Evolutionary conservation across 2,888 invertebrate genomes (phyloP).

Genomic region (Micoletzkya japonica): DNA sequence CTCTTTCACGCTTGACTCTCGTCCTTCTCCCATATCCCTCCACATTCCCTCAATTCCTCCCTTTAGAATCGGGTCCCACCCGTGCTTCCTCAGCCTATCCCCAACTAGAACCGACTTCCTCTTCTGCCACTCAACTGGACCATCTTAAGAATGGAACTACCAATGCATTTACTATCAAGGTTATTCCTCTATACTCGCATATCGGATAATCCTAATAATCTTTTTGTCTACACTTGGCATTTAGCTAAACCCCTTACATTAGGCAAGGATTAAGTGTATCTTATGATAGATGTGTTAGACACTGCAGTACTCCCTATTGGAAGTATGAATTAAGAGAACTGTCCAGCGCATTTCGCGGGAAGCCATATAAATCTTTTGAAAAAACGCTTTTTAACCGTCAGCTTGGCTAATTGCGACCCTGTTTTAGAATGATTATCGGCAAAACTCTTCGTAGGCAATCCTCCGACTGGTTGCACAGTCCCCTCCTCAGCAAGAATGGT

Average conservation of each 20-base stretch:
- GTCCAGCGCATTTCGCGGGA: too few species aligned
- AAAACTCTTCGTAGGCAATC: too few species aligned
- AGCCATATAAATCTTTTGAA: too few species aligned
- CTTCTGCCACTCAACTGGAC: constrained; percentile 34
- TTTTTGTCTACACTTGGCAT: not conserved
- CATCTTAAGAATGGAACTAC: constrained; percentile 27
- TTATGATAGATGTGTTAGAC: not conserved
- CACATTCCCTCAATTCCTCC: not conserved
- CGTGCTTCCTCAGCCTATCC: constrained; percentile 22
- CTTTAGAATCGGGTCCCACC: constrained; percentile 2
- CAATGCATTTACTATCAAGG: constrained; percentile 48
- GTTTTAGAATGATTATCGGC: too few species aligned
- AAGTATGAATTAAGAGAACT: too few species aligned
- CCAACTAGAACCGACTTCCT: constrained; percentile 30
- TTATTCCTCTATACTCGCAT: constrained; percentile 21
- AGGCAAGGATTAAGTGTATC: not conserved
- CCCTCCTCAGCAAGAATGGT: too few species aligned
- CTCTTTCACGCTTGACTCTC: not conserved
- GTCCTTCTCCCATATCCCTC: not conserved
- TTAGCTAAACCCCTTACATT: not conserved
- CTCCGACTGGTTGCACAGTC: too few species aligned
- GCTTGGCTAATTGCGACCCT: too few species aligned
- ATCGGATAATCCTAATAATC: too few species aligned
- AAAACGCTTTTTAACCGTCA: too few species aligned
- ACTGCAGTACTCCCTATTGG: not conserved